phyloP scores from a whole-genome alignment of 2,888 invertebrate genomes.

The Tenthredo livida region DNA sequence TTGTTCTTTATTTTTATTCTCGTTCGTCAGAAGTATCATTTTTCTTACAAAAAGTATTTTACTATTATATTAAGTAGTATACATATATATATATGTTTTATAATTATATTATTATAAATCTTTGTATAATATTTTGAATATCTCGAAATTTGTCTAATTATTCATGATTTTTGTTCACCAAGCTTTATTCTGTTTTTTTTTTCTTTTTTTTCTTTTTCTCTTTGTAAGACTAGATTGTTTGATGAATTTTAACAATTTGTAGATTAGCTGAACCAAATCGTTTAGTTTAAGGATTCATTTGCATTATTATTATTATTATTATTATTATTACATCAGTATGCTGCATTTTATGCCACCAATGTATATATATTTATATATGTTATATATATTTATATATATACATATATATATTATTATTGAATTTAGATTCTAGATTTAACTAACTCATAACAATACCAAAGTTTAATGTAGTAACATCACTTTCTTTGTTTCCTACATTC shows the following conservation, averaged over 20 bases:
- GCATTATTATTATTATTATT: slow-evolving; percentile 47
- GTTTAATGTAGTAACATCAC: slow-evolving; percentile 74
- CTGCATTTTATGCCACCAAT: slow-evolving; percentile 47
- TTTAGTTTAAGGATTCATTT: slow-evolving; percentile 57
- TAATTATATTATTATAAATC: slow-evolving; percentile 15
- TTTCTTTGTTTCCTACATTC: slow-evolving; percentile 62
- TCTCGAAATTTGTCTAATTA: slow-evolving; percentile 17
- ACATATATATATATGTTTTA: slow-evolving; percentile 7
- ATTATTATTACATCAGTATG: slow-evolving; percentile 40
- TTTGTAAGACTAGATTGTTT: slow-evolving; percentile 27
- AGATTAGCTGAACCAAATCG: slow-evolving; percentile 65
- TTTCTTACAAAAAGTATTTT: slow-evolving; percentile 47
- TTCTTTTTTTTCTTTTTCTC: neutral
- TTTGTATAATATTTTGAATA: slow-evolving; percentile 42
- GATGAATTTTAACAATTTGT: slow-evolving; percentile 45
- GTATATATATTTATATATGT: slow-evolving; percentile 20
- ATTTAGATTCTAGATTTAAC: slow-evolving; percentile 68
- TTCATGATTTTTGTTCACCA: neutral
- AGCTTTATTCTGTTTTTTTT: neutral
- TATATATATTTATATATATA: neutral
- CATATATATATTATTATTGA: slow-evolving; percentile 57
- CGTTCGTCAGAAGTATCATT: slow-evolving; percentile 41
- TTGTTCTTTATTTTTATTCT: slow-evolving; percentile 7
- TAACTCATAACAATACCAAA: slow-evolving; percentile 76
- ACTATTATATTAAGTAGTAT: slow-evolving; percentile 14